Base-by-base conservation (phyloP, 2,888 invertebrate genomes). In the Laspeyria flexula region DNA sequence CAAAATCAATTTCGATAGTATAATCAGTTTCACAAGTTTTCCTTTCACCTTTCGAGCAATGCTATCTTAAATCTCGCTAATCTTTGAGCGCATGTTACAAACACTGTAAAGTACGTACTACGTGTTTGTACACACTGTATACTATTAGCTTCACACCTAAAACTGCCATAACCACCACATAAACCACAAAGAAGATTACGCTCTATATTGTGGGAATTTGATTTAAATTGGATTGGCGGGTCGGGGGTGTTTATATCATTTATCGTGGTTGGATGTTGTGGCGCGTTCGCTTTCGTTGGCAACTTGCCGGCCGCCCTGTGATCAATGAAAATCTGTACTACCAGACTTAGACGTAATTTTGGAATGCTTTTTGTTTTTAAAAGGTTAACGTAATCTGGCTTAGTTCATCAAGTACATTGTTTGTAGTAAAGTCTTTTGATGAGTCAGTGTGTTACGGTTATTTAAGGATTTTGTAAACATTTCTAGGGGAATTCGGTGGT, bases 261-360 rank as follows among this genome's bases (percentile, higher is more conserved):
- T 55, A 34, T 44, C 34, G 7, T 13, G 25, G 49, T 55, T 31
- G 42, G 57, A 61, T 64, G 60, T 67, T 74, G 79, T 73, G 83
- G 78, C 60, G 52, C 81, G 75, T 83, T 90, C 90, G 75, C 90
- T 90, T 90, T 90, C 90, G 86, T 85, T 88, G 82, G 86, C 81
- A 73, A 71, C 73, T 62, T 65, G 75, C 75, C 76, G 76, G 68
- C 68, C 70, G 67, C 71, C 65, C 75, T 71, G 65, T 86, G 88
- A 89, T 90, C 90, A 90, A 90, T 90, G 90, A 77, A 69, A 73
- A 85, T 83, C 86, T 86, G 74, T 81, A 82, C 78, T 77, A 80
- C 78, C 77, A 83, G 81, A 83, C 83, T 72, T 73, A 68, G 78
- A 73, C 81, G 81, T 81, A 78, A 74, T 79, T 79, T 81, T 72